Conservation (phyloP, 1,140 invertebrate genomes). For the Pseudachorutes palmiensis region DNA sequence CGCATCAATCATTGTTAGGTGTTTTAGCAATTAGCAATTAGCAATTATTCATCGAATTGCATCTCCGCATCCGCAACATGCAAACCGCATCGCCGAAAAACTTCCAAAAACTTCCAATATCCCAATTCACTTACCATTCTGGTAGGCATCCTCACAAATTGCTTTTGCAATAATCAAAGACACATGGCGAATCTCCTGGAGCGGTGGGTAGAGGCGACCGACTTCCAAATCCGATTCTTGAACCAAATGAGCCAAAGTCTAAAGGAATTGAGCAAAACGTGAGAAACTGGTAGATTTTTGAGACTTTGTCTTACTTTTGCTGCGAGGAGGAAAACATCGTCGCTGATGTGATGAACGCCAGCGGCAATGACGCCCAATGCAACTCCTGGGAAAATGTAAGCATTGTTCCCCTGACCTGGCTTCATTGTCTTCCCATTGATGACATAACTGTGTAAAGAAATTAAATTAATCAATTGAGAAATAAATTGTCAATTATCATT, state of each 20-base stretch:
- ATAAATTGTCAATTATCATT: not conserved
- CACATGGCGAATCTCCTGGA: constrained; percentile 76
- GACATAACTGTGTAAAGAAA: constrained; percentile 47
- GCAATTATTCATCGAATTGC: no score
- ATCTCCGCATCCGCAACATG: no score
- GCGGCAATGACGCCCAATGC: constrained; percentile 74
- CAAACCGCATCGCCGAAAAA: no score
- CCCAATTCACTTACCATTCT: constrained; percentile 52
- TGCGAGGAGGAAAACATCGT: constrained; percentile 80
- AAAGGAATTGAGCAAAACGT: constrained; percentile 32
- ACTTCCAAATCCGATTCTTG: constrained; percentile 67
- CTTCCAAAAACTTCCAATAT: not conserved
- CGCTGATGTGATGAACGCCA: constrained; percentile 73
- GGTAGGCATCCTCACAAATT: constrained; percentile 81
- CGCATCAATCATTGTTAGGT: constrained; percentile 6
- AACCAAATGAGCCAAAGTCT: constrained; percentile 74
- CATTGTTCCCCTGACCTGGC: constrained; percentile 93
- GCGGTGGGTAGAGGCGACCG: constrained; percentile 88
- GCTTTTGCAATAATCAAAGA: constrained; percentile 78
- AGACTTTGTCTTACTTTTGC: constrained; percentile 54
- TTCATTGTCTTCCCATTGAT: constrained; percentile 65
- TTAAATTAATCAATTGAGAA: not conserved
- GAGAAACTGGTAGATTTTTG: constrained; percentile 1
- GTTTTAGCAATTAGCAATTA: not conserved
- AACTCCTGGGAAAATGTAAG: constrained; percentile 48